Evolutionary conservation across 2,797 vertebrate species (phyloP).

Genomic region (Anguilla pacifica): DNA sequence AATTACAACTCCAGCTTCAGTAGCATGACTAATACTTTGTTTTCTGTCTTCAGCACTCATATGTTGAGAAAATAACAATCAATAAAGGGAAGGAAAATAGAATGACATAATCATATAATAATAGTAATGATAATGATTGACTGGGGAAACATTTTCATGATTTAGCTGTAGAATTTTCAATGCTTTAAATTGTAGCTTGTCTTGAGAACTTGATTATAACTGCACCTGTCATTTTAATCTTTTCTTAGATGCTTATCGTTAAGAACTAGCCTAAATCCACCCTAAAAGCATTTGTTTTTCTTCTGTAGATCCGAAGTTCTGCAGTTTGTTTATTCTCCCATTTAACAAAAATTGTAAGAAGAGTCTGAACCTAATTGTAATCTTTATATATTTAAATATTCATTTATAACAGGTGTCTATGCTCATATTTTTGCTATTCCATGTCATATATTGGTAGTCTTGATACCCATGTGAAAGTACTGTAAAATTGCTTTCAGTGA

Average conservation of each 20-base stretch:
- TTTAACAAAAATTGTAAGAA: background rate
- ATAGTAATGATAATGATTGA: background rate
- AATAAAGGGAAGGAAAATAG: background rate
- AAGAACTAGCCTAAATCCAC: background rate
- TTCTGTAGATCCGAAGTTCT: background rate
- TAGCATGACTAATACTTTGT: background rate
- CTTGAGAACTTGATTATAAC: background rate
- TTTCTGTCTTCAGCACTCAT: background rate
- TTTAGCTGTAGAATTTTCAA: background rate
- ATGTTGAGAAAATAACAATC: background rate
- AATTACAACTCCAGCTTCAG: background rate
- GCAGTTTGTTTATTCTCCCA: too few relatives aligned
- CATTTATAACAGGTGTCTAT: too few relatives aligned
- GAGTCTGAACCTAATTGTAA: too few relatives aligned
- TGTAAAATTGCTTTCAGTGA: background rate
- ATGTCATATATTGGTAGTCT: too few relatives aligned
- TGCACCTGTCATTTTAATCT: background rate
- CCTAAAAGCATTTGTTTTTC: background rate
- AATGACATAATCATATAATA: background rate
- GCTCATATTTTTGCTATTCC: too few relatives aligned
- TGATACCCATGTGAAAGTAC: too few relatives aligned
- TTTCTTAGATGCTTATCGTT: background rate
- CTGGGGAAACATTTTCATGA: background rate
- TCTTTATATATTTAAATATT: too few relatives aligned
- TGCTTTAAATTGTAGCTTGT: background rate